Evolutionary conservation across 2,797 vertebrate genomes (phyloP), one percentile per base, ranked within the genome.

Genomic region (Phrynocephalus guinanensis): DNA sequence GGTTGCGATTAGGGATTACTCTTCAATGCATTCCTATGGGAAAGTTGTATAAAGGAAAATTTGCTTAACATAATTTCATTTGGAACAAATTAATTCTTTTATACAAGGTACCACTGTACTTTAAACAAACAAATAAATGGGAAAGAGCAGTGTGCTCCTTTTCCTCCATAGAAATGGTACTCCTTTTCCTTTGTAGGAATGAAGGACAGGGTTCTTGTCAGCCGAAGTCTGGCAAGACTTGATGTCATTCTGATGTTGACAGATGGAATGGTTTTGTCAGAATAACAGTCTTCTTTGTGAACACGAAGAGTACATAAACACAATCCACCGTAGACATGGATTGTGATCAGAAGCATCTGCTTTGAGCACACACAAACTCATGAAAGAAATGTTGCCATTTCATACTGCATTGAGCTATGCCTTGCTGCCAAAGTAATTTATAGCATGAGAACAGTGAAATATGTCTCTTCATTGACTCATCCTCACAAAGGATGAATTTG

Each of bases 401-500:
- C 67, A 38, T 75, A 56, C 79, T 72, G 6, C 30, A 28, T 20
- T 0, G 24, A 88, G 86, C 80, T 91, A 20, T 92, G 0, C 0
- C 50, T 92, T 88, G 85, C 79, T 2, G 1, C 70, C 30, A 86
- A 87, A 85, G 60, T 72, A 85, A 38, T 87, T 83, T 82, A 70
- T 86, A n/a, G 60, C 50, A 68, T 79, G 91, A 79, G 79, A 89
- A 85, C 79, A 83, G 79, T 89, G 83, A 94, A 95, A 94, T 76
- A 88, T 0, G 33, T 76, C 28, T 86, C 30, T 94, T 91, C 92
- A 90, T 90, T 92, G 90, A 94, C 91, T 91, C 85, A 90, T 94
- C 68, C 52, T 71, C 86, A 82, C 92, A 60, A 44, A 50, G 5
- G 0, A n/a, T 67, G 48, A 76, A 76, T 10, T 30, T 71, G 38